Evolutionary conservation across 2,113 vertebrate species (phyloP).

Genomic region (Larimichthys polyactis): DNA sequence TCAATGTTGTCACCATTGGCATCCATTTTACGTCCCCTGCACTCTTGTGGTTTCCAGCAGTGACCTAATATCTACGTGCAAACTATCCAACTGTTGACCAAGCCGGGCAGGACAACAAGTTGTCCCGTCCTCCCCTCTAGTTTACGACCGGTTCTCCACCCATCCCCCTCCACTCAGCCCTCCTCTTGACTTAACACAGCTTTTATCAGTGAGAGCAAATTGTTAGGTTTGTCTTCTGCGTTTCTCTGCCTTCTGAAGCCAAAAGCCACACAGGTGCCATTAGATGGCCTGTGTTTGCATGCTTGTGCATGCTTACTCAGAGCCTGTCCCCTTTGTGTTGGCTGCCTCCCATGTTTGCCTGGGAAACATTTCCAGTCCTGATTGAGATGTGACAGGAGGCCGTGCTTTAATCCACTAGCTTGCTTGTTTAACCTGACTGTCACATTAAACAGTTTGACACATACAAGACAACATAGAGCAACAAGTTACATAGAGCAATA

Average conservation of each 20-base stretch:
- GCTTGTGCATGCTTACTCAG: conserved; percentile 65
- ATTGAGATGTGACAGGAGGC: conserved; percentile 61
- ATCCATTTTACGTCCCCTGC: conserved; percentile 16
- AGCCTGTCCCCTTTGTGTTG: conserved; percentile 49
- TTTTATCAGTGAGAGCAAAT: conserved; percentile 68
- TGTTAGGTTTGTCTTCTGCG: conserved; percentile 57
- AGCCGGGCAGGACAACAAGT: conserved; percentile 18
- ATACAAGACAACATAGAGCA: background rate
- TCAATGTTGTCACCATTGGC: conserved; percentile 60
- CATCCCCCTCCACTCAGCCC: conserved; percentile 19
- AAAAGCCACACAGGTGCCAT: conserved; percentile 49
- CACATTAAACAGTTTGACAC: conserved; percentile 7
- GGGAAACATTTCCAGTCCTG: conserved; percentile 52
- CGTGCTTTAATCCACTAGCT: background rate
- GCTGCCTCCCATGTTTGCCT: conserved; percentile 59
- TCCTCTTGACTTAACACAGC: conserved; percentile 35
- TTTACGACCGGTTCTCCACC: conserved; percentile 20
- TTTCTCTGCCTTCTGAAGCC: conserved; percentile 37
- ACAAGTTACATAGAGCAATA: background rate
- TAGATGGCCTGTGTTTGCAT: conserved; percentile 52
- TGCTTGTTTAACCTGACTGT: conserved; percentile 2
- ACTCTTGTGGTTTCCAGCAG: conserved; percentile 48
- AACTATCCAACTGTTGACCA: conserved; percentile 64
- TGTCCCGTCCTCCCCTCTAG: background rate
- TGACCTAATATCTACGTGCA: conserved; percentile 64